Conservation (phyloP, 2,888 invertebrate genomes). For the Sesia bembeciformis region DNA sequence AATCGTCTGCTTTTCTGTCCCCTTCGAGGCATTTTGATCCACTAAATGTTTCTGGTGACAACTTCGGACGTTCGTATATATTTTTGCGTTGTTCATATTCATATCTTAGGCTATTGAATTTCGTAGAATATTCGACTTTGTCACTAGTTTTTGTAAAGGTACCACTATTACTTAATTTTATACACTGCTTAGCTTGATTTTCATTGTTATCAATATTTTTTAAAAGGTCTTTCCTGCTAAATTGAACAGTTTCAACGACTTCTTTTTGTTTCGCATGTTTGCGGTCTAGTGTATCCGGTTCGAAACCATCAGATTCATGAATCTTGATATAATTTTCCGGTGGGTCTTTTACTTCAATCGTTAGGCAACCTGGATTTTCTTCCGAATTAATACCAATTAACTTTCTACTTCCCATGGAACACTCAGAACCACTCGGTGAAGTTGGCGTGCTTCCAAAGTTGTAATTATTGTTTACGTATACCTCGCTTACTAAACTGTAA, state of each 20-base stretch:
- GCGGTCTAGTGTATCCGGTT: constrained; percentile 89
- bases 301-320: constrained; percentile 87
- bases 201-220: constrained; percentile 35
- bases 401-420: constrained; percentile 74
- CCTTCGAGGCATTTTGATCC: constrained; percentile 36
- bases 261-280: constrained; percentile 76
- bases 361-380: constrained; percentile 84
- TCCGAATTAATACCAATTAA: constrained; percentile 60
- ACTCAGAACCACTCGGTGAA: constrained; percentile 73
- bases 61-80: constrained; percentile 51
- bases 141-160: constrained; percentile 77
- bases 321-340: constrained; percentile 84
- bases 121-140: constrained; percentile 47
- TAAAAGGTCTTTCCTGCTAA: constrained; percentile 47
- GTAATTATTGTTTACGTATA: constrained; percentile 85
- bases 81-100: constrained; percentile 80
- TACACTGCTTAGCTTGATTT: constrained; percentile 53
- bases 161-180: constrained; percentile 79
- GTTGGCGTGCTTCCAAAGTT: constrained; percentile 76
- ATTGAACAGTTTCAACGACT: constrained; percentile 31
- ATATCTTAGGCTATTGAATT: constrained; percentile 81
- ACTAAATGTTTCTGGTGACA: constrained; percentile 35
- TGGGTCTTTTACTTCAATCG: constrained; percentile 88
- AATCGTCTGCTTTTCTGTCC: constrained; percentile 34
- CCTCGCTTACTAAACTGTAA: constrained; percentile 84